Conservation (phyloP, 2,888 invertebrate species). For the Cordilura impudica region DNA sequence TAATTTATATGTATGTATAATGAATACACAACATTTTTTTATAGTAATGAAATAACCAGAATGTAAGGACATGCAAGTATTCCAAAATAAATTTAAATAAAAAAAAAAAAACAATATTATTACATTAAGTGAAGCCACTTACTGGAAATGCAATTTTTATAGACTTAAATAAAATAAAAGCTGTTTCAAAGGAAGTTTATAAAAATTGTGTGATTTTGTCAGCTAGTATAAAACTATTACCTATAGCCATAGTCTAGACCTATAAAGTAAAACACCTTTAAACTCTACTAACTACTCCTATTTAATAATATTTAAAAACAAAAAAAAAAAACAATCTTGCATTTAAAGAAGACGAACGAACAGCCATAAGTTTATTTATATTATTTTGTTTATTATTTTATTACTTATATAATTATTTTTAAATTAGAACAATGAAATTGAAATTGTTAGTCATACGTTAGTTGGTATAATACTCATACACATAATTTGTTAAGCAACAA, state of each 20-base stretch:
- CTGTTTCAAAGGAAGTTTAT: neutral
- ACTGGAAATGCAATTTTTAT: neutral
- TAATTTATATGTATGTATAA: slow-evolving; percentile 20
- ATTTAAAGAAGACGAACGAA: slow-evolving; percentile 43
- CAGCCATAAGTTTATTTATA: slow-evolving; percentile 15
- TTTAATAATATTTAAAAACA: neutral
- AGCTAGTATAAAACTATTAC: slow-evolving; percentile 13
- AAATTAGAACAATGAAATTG: slow-evolving; percentile 8
- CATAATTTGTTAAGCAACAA: slow-evolving; percentile 56
- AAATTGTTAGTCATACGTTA: slow-evolving; percentile 53
- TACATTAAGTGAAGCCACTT: too few species aligned
- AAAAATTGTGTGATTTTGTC: too few species aligned
- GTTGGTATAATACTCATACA: slow-evolving; percentile 58
- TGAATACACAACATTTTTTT: slow-evolving; percentile 20
- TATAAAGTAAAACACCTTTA: slow-evolving; percentile 22
- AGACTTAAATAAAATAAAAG: slow-evolving; percentile 9
- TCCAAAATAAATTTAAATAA: slow-evolving; percentile 10
- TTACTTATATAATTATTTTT: neutral
- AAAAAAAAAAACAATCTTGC: slow-evolving; percentile 33
- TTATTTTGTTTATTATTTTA: neutral
- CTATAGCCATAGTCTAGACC: slow-evolving; percentile 46
- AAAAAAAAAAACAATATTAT: neutral
- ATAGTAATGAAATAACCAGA: too few species aligned
- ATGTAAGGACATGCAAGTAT: slow-evolving; percentile 12
- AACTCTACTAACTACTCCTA: neutral